phyloP scores from a whole-genome alignment of 2,113 vertebrate species.

The Sorex araneus region DNA sequence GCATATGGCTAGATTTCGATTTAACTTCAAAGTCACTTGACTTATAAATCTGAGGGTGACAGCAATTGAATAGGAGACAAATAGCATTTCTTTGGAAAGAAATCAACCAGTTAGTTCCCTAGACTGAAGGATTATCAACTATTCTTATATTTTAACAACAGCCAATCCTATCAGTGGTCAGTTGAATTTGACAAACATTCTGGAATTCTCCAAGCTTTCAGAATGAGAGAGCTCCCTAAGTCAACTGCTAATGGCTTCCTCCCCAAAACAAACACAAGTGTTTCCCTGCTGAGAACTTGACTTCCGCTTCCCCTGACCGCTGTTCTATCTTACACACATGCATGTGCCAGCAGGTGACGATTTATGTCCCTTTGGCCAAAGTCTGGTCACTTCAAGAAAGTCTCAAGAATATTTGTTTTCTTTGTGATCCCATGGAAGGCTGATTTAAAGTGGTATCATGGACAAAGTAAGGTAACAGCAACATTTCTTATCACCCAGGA shows the following conservation, averaged over 20 bases:
- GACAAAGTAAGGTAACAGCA: slow-evolving; percentile 3
- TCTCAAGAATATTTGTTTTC: slow-evolving; percentile 12
- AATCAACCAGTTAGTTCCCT: neutral
- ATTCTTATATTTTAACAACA: neutral
- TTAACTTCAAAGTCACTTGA: slow-evolving; percentile 51
- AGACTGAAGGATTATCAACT: neutral
- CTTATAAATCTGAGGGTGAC: neutral
- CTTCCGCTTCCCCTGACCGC: neutral
- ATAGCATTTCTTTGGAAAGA: slow-evolving; percentile 28
- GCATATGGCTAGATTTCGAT: slow-evolving; percentile 42
- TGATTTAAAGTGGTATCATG: slow-evolving; percentile 36
- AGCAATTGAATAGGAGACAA: slow-evolving; percentile 1
- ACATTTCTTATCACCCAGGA: slow-evolving; percentile 68
- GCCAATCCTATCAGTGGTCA: neutral
- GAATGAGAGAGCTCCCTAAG: slow-evolving; percentile 25
- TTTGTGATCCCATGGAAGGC: slow-evolving; percentile 66
- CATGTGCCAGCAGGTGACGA: neutral
- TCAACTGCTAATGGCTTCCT: slow-evolving; percentile 19
- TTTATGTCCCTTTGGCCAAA: slow-evolving; percentile 9
- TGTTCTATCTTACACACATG: neutral
- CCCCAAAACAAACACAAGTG: neutral
- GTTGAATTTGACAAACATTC: slow-evolving; percentile 30
- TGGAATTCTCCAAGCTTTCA: slow-evolving; percentile 63
- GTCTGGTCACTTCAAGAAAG: slow-evolving; percentile 59
- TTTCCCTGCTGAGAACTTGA: slow-evolving; percentile 13